Evolutionary conservation across 1,140 invertebrate genomes (phyloP), one percentile per base, ranked within the genome.

Genomic region (Drosophila parabipectinata): DNA sequence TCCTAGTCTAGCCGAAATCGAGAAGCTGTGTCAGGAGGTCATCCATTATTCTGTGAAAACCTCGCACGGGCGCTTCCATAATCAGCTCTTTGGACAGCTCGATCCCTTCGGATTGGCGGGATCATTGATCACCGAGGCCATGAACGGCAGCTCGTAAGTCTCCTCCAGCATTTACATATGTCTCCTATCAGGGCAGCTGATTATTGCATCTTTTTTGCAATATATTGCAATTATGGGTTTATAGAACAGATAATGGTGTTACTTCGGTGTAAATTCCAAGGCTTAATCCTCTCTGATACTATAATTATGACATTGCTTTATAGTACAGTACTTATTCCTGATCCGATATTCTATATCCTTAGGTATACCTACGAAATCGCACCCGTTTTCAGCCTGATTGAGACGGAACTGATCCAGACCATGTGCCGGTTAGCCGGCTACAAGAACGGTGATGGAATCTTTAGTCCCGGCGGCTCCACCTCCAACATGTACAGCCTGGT

Each of bases 401-500:
- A 97, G 77, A 91, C 93, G 14, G 93, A 94, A 79, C 91, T 97
- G 0, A 90, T 97, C 15, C 80, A 92, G 2, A 93, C 94, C 50
- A 93, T 96, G 50, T 91, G 95, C 2, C 82, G 93, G 6, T 79
- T 96, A 7, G 93, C 97, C 63, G 96, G 96, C 0, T 97, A 94
- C 89, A 47, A 76, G 28, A 51, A 79, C 58, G 95, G 94, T 1
- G 95, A 96, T 87, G 95, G 95, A 3, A 95, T 96, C n/a, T 94
- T 96, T 56, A 93, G 94, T 41, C 95, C 96, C n/a, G 96, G 98
- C 45, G 98, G 98, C 4, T 97, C 97, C 60, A 94, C 97, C 1
- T 95, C 97, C 0, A 98, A 98, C 87, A 94, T 98, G 93, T 94
- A 97, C 81, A 97, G 94, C 0, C 93, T 98, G 59, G 94, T 96